phyloP scores from a whole-genome alignment of 1,140 invertebrate species.

The Trinorchestia longiramus region DNA sequence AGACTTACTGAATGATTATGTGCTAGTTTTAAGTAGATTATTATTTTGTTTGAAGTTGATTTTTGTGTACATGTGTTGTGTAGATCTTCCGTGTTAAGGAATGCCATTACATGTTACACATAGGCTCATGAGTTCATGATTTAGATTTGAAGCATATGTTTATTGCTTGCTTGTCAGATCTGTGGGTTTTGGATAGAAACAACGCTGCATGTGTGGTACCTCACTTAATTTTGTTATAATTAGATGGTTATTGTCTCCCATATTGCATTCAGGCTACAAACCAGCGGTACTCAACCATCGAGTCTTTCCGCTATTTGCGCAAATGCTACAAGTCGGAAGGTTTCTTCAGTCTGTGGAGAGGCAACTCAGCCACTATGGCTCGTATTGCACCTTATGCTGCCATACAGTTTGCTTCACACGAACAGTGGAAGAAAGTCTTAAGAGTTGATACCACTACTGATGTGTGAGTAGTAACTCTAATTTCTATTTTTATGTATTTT shows the following conservation, averaged over 20 bases:
- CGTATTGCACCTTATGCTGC: slow-evolving; percentile 96
- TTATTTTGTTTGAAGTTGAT: no score
- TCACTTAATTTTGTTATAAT: no score
- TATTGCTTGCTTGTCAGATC: no score
- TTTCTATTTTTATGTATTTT: not conserved
- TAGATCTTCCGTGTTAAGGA: no score
- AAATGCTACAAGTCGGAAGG: slow-evolving; percentile 76
- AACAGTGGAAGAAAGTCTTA: slow-evolving; percentile 92
- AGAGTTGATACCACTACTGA: slow-evolving; percentile 76
- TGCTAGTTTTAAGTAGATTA: no score
- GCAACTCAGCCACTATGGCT: slow-evolving; percentile 98
- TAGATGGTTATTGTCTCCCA: not conserved
- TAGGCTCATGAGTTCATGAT: no score
- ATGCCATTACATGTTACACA: no score
- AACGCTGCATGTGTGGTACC: no score
- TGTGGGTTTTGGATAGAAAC: no score
- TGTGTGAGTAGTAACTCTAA: slow-evolving; percentile 71
- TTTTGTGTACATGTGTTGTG: no score
- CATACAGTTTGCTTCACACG: slow-evolving; percentile 96
- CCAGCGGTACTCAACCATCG: slow-evolving; percentile 62
- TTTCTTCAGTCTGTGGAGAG: slow-evolving; percentile 88
- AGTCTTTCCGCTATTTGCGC: slow-evolving; percentile 61
- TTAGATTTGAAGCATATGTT: no score
- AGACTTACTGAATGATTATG: no score
- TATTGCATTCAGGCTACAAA: slow-evolving; percentile 37